phyloP scores from a whole-genome alignment of 2,888 invertebrate genomes.

The Acanthosepion esculentum region DNA sequence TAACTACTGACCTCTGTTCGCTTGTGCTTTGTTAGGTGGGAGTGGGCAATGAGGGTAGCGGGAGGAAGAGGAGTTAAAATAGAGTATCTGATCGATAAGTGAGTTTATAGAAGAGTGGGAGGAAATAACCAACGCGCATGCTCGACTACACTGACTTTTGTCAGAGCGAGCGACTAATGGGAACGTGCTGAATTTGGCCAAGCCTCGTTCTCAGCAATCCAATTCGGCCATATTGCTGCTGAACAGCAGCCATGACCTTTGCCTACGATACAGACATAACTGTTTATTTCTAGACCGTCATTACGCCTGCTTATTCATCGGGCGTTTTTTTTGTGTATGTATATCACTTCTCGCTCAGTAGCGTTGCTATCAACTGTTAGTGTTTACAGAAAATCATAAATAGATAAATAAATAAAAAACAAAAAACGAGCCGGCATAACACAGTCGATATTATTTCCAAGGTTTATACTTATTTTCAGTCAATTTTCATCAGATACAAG shows the following conservation, averaged over 20 bases:
- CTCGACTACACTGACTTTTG: not conserved
- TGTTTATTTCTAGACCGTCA: not conserved
- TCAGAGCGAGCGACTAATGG: not conserved
- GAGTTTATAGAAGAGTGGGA: not conserved
- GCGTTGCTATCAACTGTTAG: not conserved
- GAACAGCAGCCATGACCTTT: not conserved
- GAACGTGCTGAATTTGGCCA: conserved; percentile 6
- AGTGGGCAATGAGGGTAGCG: not conserved
- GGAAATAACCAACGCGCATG: not conserved
- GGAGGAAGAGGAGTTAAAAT: not conserved
- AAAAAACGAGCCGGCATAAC: too few relatives aligned
- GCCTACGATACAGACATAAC: not conserved
- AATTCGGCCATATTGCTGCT: not conserved
- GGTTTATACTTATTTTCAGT: too few relatives aligned
- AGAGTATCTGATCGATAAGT: not conserved
- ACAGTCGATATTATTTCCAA: too few relatives aligned
- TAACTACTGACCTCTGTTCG: not conserved
- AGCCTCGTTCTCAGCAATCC: not conserved
- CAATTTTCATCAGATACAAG: too few relatives aligned
- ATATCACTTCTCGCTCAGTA: too few relatives aligned
- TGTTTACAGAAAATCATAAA: not conserved
- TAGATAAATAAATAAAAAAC: too few relatives aligned
- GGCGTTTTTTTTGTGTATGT: not conserved
- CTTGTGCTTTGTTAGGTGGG: not conserved
- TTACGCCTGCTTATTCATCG: not conserved